These are phyloP conservation scores for Danio choprae DNA, from an alignment of 2,797 vertebrate species.

Conservation along the genomic window DNA sequence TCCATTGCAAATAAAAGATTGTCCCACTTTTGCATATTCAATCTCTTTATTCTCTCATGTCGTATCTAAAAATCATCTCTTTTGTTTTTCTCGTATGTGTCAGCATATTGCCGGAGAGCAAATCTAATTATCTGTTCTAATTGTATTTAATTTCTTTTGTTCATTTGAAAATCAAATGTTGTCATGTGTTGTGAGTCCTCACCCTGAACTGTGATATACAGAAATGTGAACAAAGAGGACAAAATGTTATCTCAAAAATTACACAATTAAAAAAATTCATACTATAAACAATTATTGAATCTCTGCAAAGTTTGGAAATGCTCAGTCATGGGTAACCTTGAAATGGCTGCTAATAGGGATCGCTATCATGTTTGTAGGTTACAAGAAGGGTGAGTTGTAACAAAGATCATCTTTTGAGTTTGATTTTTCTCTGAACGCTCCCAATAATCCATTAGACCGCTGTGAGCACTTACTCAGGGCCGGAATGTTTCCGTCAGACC, in stretches of 20 bases:
- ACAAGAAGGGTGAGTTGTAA: neutral
- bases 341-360: neutral
- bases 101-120: neutral
- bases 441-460: neutral
- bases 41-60: neutral
- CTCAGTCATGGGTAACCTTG: neutral
- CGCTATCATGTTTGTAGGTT: neutral
- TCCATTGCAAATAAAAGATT: neutral
- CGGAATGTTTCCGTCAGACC: constrained; percentile 15
- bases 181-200: neutral
- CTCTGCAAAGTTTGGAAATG: neutral
- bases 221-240: neutral
- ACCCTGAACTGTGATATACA: neutral
- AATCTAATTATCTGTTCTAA: neutral
- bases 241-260: neutral
- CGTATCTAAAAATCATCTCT: neutral
- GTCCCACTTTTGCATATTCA: neutral
- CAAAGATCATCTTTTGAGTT: neutral
- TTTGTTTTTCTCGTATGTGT: too few species aligned
- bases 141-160: neutral
- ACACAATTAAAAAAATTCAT: neutral
- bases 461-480: neutral
- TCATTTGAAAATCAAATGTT: constrained; percentile 4
- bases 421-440: neutral
- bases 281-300: neutral